A percentile compares a stretch with the other conserved stretches of the same genome.
phyloP scores from a whole-genome alignment of 2,888 invertebrate genomes.

The Pyrrhosoma nymphula region DNA sequence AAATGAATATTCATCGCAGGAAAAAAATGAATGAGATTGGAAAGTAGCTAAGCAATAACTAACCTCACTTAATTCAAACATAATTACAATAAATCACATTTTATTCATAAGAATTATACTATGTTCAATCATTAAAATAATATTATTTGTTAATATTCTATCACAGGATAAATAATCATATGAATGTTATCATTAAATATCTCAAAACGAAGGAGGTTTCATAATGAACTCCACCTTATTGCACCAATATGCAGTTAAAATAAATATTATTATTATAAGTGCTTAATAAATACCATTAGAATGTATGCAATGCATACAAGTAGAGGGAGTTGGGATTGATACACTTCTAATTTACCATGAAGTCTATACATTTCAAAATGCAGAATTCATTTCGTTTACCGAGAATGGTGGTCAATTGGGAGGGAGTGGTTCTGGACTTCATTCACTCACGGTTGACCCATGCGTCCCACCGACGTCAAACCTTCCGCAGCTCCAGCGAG shows the following conservation, averaged over 20 bases:
- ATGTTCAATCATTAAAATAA: no score
- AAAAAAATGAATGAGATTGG: no score
- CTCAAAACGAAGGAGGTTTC: not conserved
- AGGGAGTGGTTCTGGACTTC: slow-evolving; percentile 11
- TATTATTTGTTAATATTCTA: no score
- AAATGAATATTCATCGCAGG: no score
- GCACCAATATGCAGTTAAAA: not conserved
- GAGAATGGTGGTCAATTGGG: not conserved
- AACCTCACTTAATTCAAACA: no score
- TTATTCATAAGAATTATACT: no score
- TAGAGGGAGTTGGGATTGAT: not conserved
- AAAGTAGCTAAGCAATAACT: no score
- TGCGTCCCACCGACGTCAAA: not conserved
- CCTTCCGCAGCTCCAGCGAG: slow-evolving; percentile 30
- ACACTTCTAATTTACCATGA: not conserved
- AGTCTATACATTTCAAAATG: not conserved
- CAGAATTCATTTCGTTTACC: not conserved
- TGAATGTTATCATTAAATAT: not conserved
- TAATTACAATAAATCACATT: no score
- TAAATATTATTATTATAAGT: no score
- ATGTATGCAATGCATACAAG: not conserved
- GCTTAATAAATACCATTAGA: not conserved
- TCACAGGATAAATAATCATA: not conserved
- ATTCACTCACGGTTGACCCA: slow-evolving; percentile 53
- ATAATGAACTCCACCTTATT: not conserved